phyloP scores from a whole-genome alignment of 1,140 invertebrate genomes.

The Zaprionus kolodkinae region DNA sequence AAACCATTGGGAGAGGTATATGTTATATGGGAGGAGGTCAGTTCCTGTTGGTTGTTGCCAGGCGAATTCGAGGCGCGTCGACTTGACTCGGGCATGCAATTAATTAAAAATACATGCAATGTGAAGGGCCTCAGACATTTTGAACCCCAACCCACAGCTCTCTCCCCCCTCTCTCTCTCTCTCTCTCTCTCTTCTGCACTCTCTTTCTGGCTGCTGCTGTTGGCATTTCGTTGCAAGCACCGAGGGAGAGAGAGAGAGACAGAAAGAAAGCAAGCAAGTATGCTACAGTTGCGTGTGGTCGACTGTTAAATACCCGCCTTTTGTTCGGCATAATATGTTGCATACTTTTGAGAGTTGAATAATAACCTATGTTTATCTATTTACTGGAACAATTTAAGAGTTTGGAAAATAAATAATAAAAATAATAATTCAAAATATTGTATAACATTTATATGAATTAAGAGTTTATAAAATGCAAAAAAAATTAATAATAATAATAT shows the following conservation, averaged over 20 bases:
- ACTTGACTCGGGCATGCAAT: conserved; percentile 62
- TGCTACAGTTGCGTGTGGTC: too few species aligned
- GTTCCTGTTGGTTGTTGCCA: conserved; percentile 7
- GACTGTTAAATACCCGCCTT: too few species aligned
- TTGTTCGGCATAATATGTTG: too few species aligned
- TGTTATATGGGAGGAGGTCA: background rate
- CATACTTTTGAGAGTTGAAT: too few species aligned
- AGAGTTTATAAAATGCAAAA: too few species aligned
- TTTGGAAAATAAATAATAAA: too few species aligned
- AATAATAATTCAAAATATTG: too few species aligned
- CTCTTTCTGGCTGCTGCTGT: conserved; percentile 13
- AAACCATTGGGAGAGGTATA: background rate
- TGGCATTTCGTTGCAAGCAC: conserved; percentile 16
- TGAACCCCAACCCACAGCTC: conserved; percentile 12
- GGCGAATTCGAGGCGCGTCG: conserved; percentile 35
- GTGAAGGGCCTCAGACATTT: conserved; percentile 66
- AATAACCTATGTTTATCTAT: too few species aligned
- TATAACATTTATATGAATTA: too few species aligned
- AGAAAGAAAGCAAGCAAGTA: background rate
- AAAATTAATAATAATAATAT: too few species aligned
- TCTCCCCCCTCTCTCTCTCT: background rate
- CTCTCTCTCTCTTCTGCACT: background rate
- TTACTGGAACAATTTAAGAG: too few species aligned
- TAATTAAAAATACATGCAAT: conserved; percentile 82
- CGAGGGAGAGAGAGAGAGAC: conserved; percentile 14